A percentile compares a stretch with the other conserved stretches of the same genome.
phyloP scores from a whole-genome alignment of 2,113 vertebrate species.

The Nesoenas mayeri region DNA sequence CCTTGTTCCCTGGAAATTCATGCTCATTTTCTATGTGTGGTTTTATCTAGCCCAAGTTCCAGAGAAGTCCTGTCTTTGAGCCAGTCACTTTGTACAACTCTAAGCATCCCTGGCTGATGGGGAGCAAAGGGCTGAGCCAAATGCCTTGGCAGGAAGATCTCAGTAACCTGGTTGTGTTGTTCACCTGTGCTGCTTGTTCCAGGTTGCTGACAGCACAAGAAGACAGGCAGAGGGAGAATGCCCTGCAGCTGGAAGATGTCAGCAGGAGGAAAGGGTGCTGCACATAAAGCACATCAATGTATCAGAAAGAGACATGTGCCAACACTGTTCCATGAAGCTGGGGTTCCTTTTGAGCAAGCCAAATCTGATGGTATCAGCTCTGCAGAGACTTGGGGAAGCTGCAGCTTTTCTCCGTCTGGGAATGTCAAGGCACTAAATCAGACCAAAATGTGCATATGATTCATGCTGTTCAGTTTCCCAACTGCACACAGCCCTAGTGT shows the following conservation, averaged over 20 bases:
- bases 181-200: conserved; percentile 1
- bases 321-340: not conserved
- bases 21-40: not conserved
- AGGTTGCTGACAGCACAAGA: conserved; percentile 78
- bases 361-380: not conserved
- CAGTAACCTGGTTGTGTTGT: not conserved
- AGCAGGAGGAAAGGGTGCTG: conserved; percentile 74
- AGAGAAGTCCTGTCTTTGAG: not conserved
- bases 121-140: not conserved
- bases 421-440: not conserved
- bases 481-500: not conserved
- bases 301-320: not conserved
- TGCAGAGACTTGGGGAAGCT: not conserved
- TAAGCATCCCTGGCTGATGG: not conserved
- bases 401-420: not conserved
- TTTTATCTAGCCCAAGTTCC: not conserved
- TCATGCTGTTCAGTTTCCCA: not conserved
- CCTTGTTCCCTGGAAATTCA: not conserved
- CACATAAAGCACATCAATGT: not conserved
- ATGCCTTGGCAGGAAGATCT: not conserved
- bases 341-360: not conserved
- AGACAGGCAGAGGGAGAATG: conserved; percentile 73
- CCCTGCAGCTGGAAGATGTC: conserved; percentile 68
- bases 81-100: not conserved
- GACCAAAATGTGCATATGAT: not conserved